phyloP scores from a whole-genome alignment of 2,113 vertebrate genomes.

The Bungarus multicinctus region DNA sequence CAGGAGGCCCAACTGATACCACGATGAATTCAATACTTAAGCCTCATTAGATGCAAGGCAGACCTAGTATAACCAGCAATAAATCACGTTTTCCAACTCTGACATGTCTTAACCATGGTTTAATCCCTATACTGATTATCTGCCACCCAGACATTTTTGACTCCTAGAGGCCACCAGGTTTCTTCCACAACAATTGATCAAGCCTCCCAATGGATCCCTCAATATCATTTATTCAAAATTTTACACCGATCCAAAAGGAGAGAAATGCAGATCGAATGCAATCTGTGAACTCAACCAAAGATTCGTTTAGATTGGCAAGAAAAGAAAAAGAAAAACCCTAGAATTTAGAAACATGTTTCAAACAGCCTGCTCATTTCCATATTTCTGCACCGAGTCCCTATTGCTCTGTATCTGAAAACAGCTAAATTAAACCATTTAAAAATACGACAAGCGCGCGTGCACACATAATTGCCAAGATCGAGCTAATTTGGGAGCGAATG shows the following conservation, averaged over 20 bases:
- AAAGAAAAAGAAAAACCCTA: neutral
- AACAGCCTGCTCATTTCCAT: neutral
- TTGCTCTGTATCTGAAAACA: neutral
- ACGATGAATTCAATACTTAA: neutral
- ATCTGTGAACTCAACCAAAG: accelerated
- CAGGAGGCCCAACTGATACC: neutral
- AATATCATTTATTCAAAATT: neutral
- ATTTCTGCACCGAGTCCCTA: neutral
- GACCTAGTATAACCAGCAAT: neutral
- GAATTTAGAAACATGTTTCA: conserved; percentile 1
- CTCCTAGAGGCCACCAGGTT: neutral
- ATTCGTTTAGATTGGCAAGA: neutral
- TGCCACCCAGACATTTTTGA: neutral
- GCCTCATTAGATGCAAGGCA: neutral
- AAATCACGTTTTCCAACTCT: neutral
- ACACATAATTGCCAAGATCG: neutral
- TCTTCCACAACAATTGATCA: neutral
- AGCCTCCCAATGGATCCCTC: neutral
- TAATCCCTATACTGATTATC: neutral
- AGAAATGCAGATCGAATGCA: neutral
- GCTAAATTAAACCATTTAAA: neutral
- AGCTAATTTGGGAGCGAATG: neutral
- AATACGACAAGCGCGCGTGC: neutral
- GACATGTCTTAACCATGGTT: neutral
- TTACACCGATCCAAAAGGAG: neutral